Evolutionary conservation across 2,797 vertebrate genomes (phyloP).

Genomic region (Percopsis omiscomaycus): DNA sequence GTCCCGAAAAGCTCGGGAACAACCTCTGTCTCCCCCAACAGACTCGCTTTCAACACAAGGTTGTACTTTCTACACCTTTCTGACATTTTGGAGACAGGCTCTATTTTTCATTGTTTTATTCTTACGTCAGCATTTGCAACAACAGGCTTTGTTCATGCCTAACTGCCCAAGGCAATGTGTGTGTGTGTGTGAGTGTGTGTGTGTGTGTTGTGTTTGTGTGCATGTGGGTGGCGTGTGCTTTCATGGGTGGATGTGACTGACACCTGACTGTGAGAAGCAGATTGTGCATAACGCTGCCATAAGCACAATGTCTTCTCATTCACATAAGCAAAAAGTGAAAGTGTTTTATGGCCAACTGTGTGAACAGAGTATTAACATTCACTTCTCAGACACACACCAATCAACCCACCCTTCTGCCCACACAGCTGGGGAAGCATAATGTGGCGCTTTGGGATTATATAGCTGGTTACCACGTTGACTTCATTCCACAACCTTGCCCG

Average conservation of each 20-base stretch:
- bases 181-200: not conserved
- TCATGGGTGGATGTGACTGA: conserved; percentile 32
- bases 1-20: conserved; percentile 38
- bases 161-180: conserved; percentile 12
- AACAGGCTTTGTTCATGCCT: conserved; percentile 24
- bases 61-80: conserved; percentile 1
- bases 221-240: conserved; percentile 11
- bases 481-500: not conserved
- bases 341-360: not conserved
- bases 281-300: conserved; percentile 26
- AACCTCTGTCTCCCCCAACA: conserved; percentile 23
- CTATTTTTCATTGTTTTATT: conserved; percentile 10
- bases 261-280: conserved; percentile 24
- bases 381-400: conserved; percentile 16
- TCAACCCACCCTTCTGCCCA: not conserved
- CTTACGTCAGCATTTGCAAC: conserved; percentile 33
- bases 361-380: not conserved
- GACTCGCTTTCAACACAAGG: conserved; percentile 10
- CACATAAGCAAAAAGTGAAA: conserved; percentile 22
- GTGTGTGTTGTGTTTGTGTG: not conserved
- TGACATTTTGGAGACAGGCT: conserved; percentile 13
- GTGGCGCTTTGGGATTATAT: not conserved
- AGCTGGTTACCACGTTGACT: not conserved
- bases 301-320: conserved; percentile 23
- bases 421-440: not conserved